Evolutionary conservation across 1,140 invertebrate species (phyloP), one percentile per base, ranked within the genome.

Genomic region (Chrysopa pallens): DNA sequence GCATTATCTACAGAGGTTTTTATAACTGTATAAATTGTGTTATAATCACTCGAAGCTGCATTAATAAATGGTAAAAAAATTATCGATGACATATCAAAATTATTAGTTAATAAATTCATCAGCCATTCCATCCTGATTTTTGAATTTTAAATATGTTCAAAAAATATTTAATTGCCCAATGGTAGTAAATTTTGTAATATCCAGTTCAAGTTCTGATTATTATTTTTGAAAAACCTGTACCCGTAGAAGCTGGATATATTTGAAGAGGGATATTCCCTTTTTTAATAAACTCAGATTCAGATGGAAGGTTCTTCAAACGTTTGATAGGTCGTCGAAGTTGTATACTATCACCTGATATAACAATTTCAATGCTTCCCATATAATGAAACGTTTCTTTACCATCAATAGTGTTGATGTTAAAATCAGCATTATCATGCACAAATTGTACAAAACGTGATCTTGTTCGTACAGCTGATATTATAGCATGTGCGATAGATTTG

Each of bases 401-500:
- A 44, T 50, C 50, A 4, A 52, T 36, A 12, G 45, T 51, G 36
- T 41, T 46, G 17, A 48, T 29, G 28, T 47, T 49, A 17, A 46
- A 48, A 33, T 51, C 49, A 11, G 40, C 50, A 42, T 52, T 53
- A 45, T 53, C 45, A 33, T 33, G 42, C 14, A 50, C 43, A 43
- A 48, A 46, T 45, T 48, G 50, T 6, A 49, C n/a, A 52, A 50
- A 56, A 36, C 29, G 39, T 23, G 17, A 23, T 23, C 17, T 2
- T 23, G 17, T 2, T 5, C 17, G 40, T 46, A 45, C 36, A 42
- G 48, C 46, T 46, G 42, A 28, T 33, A 51, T 47, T 14, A 50
- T 53, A 13, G 44, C 27, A 27, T 52, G 49, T 12, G 44, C 29
- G 14, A 53, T 50, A 8, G 33, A 14, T 5, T 29, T 8, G 12